phyloP scores from a whole-genome alignment of 1,140 invertebrate species.

The Temnothorax longispinosus region DNA sequence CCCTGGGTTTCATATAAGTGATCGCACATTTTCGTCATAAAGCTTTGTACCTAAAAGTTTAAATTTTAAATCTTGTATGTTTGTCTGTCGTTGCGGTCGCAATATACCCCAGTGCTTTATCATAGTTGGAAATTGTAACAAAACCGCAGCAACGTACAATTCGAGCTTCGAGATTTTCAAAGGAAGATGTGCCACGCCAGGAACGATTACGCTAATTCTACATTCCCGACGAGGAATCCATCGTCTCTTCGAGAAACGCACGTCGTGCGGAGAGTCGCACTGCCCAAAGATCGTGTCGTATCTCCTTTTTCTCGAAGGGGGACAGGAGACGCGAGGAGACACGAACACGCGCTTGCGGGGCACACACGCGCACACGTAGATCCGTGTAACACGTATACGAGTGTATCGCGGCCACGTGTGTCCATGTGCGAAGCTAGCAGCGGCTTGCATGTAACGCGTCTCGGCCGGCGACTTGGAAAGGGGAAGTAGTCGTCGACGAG shows the following conservation, averaged over 20 bases:
- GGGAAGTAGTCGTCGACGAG: slow-evolving; percentile 80
- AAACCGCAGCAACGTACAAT: background rate
- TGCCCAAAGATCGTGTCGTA: slow-evolving; percentile 66
- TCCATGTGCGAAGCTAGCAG: slow-evolving; percentile 62
- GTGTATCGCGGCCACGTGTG: slow-evolving; percentile 65
- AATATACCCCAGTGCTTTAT: background rate
- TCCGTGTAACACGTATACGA: slow-evolving; percentile 53
- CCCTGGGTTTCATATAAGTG: background rate
- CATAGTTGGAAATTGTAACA: background rate
- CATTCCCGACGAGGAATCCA: slow-evolving; percentile 49
- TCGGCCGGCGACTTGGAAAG: slow-evolving; percentile 80
- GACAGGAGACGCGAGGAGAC: slow-evolving; percentile 1
- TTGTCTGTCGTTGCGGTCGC: background rate
- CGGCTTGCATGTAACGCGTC: slow-evolving; percentile 78
- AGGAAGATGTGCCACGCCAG: background rate
- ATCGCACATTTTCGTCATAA: background rate
- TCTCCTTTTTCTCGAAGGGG: slow-evolving; percentile 52
- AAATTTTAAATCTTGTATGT: background rate
- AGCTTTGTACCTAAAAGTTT: background rate
- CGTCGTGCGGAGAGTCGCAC: slow-evolving; percentile 33
- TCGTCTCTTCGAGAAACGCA: slow-evolving; percentile 22
- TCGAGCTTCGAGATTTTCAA: background rate
- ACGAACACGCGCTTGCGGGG: background rate
- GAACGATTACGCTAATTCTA: slow-evolving; percentile 50
- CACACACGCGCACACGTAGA: background rate